Conservation (phyloP, 2,113 vertebrate genomes). For the Symphodus melops region DNA sequence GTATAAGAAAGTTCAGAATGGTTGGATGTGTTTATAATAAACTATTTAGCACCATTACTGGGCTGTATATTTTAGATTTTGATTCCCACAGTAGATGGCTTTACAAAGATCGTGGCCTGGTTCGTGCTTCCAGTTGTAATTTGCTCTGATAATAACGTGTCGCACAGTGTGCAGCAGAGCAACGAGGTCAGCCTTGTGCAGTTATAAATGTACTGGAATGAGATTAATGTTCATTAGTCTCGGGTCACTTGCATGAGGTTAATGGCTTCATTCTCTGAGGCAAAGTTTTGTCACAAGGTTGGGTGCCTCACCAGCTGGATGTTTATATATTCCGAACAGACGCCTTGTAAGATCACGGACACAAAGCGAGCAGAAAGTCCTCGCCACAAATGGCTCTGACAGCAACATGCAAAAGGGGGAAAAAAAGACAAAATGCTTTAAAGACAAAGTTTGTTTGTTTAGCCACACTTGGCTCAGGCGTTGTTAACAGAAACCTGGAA, state of each 20-base stretch:
- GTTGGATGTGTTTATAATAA: background rate
- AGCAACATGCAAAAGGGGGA: background rate
- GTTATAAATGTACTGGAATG: constrained; percentile 56
- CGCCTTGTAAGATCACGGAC: constrained; percentile 13
- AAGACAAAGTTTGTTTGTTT: constrained; percentile 18
- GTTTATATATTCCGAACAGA: background rate
- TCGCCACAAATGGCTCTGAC: background rate
- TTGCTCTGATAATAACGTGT: constrained; percentile 22
- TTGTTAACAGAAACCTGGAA: background rate
- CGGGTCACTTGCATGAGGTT: constrained; percentile 49
- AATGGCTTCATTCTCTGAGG: constrained; percentile 34
- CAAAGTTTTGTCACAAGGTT: constrained; percentile 19
- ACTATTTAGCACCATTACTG: constrained; percentile 5
- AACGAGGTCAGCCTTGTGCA: constrained; percentile 31
- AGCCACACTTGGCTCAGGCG: constrained; percentile 1
- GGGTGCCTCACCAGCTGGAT: background rate
- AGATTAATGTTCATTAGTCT: constrained; percentile 58
- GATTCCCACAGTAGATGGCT: background rate
- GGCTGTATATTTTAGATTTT: background rate
- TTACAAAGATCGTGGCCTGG: constrained; percentile 3
- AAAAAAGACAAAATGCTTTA: background rate
- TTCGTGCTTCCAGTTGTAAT: constrained; percentile 2
- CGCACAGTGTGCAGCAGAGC: constrained; percentile 14
- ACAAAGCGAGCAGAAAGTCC: constrained; percentile 2
- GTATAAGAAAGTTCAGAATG: background rate